Evolutionary conservation across 2,113 vertebrate genomes (phyloP).

Genomic region (Tragulus kanchil): DNA sequence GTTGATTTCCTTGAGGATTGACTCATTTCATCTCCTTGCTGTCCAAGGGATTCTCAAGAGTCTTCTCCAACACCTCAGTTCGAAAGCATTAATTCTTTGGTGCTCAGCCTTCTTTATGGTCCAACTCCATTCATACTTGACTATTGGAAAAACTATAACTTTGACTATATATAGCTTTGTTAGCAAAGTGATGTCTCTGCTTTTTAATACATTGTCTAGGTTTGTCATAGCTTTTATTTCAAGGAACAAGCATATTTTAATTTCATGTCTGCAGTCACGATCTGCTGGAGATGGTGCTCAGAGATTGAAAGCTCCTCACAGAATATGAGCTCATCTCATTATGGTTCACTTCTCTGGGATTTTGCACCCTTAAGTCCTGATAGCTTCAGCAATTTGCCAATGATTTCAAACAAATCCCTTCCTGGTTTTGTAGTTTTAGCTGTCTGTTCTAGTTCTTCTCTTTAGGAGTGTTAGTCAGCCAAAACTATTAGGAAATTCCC

Average conservation of each 20-base stretch:
- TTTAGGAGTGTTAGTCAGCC: not conserved
- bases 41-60: not conserved
- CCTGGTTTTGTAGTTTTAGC: not conserved
- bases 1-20: not conserved
- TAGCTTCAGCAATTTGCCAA: not conserved
- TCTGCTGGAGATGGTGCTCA: not conserved
- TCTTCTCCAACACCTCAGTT: not conserved
- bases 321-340: not conserved
- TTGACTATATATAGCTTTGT: not conserved
- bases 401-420: not conserved
- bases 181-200: not conserved
- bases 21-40: not conserved
- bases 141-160: not conserved
- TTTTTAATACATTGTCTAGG: not conserved
- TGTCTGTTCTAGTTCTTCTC: not conserved
- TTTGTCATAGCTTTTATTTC: not conserved
- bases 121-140: not conserved
- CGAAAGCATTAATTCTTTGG: not conserved
- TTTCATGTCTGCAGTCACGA: not conserved
- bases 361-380: not conserved
- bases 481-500: constrained; percentile 13
- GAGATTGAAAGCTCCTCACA: not conserved
- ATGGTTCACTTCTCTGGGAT: not conserved
- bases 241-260: not conserved
- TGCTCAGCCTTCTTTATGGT: not conserved